Conservation (phyloP, 2,888 invertebrate genomes). For the Harpagoxenus sublaevis region DNA sequence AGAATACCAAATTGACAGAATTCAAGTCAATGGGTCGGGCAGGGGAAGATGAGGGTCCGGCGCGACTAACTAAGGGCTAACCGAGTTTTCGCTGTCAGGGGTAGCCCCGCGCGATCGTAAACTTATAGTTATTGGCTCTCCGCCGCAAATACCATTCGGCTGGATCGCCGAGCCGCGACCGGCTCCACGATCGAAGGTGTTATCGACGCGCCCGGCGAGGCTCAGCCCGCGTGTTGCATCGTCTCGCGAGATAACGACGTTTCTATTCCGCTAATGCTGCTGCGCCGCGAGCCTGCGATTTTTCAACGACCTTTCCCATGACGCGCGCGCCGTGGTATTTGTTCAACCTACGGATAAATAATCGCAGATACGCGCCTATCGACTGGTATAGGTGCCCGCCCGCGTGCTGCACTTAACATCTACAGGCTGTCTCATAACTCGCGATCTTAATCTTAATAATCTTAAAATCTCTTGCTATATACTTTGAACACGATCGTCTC, state of each 20-base stretch:
- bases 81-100: constrained; percentile 34
- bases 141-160: constrained; percentile 35
- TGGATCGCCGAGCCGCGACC: background rate
- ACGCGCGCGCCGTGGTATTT: constrained; percentile 62
- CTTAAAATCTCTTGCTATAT: background rate
- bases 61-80: constrained; percentile 30
- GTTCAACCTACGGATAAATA: constrained; percentile 70
- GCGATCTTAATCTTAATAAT: constrained; percentile 28
- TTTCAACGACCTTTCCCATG: constrained; percentile 84
- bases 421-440: constrained; percentile 43
- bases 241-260: constrained; percentile 60
- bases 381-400: constrained; percentile 27
- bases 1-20: background rate
- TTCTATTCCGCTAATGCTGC: constrained; percentile 72
- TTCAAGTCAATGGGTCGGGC: background rate
- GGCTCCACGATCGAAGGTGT: constrained; percentile 41
- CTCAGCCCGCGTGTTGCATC: constrained; percentile 48
- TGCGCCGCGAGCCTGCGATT: constrained; percentile 70
- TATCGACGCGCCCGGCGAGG: constrained; percentile 47
- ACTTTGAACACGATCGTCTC: background rate
- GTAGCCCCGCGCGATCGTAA: constrained; percentile 24
- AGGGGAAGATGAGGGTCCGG: background rate
- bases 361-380: constrained; percentile 58
- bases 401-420: constrained; percentile 44
- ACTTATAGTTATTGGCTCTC: constrained; percentile 48